phyloP scores from a whole-genome alignment of 2,113 vertebrate genomes.

The Ondatra zibethicus region DNA sequence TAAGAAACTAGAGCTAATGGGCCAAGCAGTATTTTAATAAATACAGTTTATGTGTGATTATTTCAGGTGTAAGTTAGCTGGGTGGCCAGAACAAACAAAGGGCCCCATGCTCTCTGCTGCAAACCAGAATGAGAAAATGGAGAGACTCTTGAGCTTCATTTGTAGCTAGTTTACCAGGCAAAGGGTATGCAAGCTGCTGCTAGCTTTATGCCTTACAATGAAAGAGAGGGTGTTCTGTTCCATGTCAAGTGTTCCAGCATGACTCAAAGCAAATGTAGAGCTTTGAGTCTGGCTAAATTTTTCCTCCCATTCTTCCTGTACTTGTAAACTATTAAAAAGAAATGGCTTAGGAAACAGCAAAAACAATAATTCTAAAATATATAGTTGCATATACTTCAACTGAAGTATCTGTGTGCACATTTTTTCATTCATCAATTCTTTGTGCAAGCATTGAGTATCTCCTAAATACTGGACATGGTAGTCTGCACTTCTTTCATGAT shows the following conservation, averaged over 20 bases:
- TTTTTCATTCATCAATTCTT: background rate
- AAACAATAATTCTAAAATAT: constrained; percentile 4
- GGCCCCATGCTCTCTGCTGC: no score
- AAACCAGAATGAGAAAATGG: background rate
- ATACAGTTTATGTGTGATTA: no score
- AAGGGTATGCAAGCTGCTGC: background rate
- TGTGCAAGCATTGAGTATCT: accelerated
- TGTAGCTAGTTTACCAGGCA: background rate
- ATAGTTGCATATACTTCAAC: background rate
- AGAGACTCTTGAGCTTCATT: background rate
- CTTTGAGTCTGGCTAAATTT: background rate
- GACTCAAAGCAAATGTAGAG: constrained; percentile 7
- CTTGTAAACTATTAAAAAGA: background rate
- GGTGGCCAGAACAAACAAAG: no score
- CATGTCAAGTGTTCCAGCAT: background rate
- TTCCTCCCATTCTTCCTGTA: background rate
- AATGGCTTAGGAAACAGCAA: background rate
- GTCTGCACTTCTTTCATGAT: background rate
- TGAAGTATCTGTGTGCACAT: background rate
- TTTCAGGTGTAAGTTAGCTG: no score
- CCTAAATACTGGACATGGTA: background rate
- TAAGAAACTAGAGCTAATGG: no score
- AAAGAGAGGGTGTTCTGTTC: background rate
- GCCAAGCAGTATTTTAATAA: no score
- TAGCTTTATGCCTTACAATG: background rate